phyloP scores from a whole-genome alignment of 2,797 vertebrate genomes.

The Simalia tracyae region DNA sequence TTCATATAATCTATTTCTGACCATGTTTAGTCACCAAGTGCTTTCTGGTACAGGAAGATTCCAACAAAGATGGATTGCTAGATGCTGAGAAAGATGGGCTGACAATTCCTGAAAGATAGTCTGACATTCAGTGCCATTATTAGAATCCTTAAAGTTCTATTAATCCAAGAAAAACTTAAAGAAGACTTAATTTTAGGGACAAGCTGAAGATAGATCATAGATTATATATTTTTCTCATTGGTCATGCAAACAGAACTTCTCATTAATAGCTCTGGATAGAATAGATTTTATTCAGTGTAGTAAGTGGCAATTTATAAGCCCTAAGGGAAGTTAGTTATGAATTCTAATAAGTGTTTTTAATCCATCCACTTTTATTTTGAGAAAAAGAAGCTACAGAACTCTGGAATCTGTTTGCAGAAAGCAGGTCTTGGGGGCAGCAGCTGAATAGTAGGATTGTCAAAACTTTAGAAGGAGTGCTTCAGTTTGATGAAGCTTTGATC shows the following conservation, averaged over 20 bases:
- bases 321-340: neutral
- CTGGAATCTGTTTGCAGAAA: neutral
- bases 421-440: neutral
- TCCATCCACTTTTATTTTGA: neutral
- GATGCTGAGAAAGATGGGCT: constrained; percentile 21
- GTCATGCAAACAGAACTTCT: neutral
- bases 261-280: neutral
- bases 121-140: constrained; percentile 10
- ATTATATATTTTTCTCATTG: neutral
- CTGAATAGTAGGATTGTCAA: neutral
- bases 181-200: neutral
- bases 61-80: constrained; percentile 13
- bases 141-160: neutral
- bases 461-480: neutral
- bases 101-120: constrained; percentile 20
- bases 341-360: neutral
- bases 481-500: neutral
- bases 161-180: constrained; percentile 3
- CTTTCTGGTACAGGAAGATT: neutral
- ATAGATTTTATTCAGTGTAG: neutral
- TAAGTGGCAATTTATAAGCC: neutral
- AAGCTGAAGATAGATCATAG: constrained; percentile 12
- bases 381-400: neutral
- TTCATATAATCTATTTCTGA: constrained; percentile 13
- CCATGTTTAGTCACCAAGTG: neutral